Evolutionary conservation across 2,113 vertebrate species (phyloP).

Genomic region (Atherinomorus stipes): DNA sequence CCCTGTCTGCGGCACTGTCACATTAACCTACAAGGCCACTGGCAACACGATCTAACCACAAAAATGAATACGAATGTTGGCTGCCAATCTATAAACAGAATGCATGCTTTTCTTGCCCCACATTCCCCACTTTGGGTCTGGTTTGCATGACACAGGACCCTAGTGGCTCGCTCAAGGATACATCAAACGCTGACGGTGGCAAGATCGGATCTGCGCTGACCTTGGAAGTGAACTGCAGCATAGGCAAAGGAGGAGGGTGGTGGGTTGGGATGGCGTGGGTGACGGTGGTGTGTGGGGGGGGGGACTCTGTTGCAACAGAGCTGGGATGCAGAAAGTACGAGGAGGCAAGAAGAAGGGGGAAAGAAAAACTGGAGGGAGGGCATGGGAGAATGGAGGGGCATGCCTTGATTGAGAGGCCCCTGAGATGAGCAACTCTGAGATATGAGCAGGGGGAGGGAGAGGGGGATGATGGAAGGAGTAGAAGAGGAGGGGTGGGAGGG

Average conservation of each 20-base stretch:
- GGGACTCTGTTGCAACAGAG: slow-evolving; percentile 53
- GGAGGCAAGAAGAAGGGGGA: slow-evolving; percentile 23
- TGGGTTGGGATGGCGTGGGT: too few relatives aligned
- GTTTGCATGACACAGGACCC: slow-evolving; percentile 64
- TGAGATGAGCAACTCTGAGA: slow-evolving; percentile 73
- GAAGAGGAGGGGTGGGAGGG: slow-evolving; percentile 30
- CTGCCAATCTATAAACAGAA: slow-evolving; percentile 41
- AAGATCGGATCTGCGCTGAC: slow-evolving; percentile 86
- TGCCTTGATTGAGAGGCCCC: slow-evolving; percentile 71
- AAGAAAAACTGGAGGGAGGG: slow-evolving; percentile 31
- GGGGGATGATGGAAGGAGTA: slow-evolving; percentile 50
- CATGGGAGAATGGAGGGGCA: slow-evolving; percentile 46
- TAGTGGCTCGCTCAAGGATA: slow-evolving; percentile 67
- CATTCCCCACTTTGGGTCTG: slow-evolving; percentile 2
- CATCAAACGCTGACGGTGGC: slow-evolving; percentile 87
- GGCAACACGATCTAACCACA: slow-evolving; percentile 39
- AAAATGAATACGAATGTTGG: slow-evolving; percentile 49
- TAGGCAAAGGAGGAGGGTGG: slow-evolving; percentile 33
- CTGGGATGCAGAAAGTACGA: slow-evolving; percentile 20
- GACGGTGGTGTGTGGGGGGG: slow-evolving; percentile 4
- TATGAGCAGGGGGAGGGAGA: slow-evolving; percentile 56
- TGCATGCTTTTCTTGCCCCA: not conserved
- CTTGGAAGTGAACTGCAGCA: slow-evolving; percentile 83
- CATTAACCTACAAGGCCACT: slow-evolving; percentile 27
- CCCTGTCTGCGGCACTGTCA: slow-evolving; percentile 29